These are phyloP conservation scores for Hippopotamus amphibius DNA, from an alignment of 2,113 vertebrate genomes.

Conservation along the genomic window DNA sequence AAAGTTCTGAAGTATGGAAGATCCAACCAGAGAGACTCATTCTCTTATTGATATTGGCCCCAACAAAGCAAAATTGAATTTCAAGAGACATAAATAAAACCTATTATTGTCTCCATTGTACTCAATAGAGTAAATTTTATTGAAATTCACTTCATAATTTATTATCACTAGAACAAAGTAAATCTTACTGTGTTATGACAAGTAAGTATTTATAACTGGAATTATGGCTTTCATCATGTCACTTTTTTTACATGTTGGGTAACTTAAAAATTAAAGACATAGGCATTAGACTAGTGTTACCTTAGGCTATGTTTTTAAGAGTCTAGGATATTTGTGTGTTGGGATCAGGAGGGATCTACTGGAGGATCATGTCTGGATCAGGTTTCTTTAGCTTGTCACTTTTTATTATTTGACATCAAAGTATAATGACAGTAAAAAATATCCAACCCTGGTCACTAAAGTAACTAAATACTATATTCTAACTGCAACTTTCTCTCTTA, in stretches of 20 bases:
- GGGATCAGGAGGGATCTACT: background rate
- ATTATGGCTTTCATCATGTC: background rate
- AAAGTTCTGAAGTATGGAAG: background rate
- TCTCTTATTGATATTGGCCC: background rate
- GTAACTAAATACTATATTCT: background rate
- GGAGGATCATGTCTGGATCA: background rate
- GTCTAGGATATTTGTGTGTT: background rate
- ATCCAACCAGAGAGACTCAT: slow-evolving; percentile 1
- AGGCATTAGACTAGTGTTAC: background rate
- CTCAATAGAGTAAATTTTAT: slow-evolving; percentile 4
- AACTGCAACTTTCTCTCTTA: background rate
- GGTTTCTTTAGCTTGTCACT: slow-evolving; percentile 35
- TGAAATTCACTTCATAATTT: slow-evolving; percentile 42
- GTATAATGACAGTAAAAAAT: background rate
- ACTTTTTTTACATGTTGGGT: background rate
- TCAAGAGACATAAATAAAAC: slow-evolving; percentile 40
- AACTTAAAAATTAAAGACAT: slow-evolving; percentile 50
- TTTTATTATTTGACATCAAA: background rate
- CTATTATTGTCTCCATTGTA: background rate
- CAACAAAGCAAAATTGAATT: slow-evolving; percentile 30
- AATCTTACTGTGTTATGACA: background rate
- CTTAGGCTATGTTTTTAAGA: background rate
- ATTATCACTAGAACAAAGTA: slow-evolving; percentile 37
- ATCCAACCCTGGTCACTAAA: background rate
- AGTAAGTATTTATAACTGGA: background rate